A percentile compares a stretch with the other conserved stretches of the same genome.
phyloP scores from a whole-genome alignment of 2,113 vertebrate genomes.

The Macquaria australasica region DNA sequence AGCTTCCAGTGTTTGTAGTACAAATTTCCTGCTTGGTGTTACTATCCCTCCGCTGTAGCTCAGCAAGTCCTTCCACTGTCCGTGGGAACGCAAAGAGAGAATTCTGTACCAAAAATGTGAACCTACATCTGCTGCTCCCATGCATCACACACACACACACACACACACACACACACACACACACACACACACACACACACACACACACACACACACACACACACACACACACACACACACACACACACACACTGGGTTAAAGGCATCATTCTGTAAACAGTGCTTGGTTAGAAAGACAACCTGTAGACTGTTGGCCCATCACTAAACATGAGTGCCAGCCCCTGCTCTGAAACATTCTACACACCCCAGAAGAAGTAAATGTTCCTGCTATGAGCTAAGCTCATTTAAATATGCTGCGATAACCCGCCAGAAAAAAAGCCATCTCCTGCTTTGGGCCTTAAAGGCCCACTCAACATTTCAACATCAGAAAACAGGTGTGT shows the following conservation, averaged over 20 bases:
- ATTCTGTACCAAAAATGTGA: neutral
- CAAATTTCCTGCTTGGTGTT: neutral
- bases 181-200: neutral
- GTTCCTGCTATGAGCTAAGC: neutral
- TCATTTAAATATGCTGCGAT: neutral
- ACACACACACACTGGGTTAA: neutral
- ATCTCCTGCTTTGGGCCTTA: neutral
- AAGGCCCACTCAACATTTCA: neutral
- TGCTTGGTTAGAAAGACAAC: neutral
- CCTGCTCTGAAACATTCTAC: neutral
- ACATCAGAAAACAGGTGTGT: too few relatives aligned
- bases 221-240: neutral
- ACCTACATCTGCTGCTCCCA: neutral
- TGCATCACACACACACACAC: neutral
- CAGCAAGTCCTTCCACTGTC: neutral
- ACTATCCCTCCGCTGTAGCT: neutral
- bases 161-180: too few relatives aligned
- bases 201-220: neutral
- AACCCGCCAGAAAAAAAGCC: neutral
- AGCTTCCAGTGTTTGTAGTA: too few relatives aligned
- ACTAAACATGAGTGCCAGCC: neutral
- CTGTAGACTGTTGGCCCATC: neutral
- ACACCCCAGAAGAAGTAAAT: neutral
- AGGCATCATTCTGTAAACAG: neutral
- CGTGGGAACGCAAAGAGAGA: neutral